Conservation (phyloP, 2,113 vertebrate species). For the Zosterops japonicus region DNA sequence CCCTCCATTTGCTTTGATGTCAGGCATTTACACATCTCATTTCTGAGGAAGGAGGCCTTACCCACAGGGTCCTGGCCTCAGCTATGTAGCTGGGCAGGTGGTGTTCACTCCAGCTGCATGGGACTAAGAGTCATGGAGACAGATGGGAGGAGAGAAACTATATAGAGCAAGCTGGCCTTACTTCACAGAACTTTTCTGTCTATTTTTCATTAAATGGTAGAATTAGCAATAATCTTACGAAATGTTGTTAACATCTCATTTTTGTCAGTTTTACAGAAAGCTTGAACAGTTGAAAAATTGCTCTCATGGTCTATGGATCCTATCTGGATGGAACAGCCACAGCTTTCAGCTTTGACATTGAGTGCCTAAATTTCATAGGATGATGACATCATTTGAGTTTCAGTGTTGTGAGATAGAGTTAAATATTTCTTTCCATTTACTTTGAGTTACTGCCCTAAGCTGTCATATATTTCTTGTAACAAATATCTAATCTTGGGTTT, state of each 20-base stretch:
- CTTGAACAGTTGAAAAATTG: background rate
- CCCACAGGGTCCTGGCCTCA: background rate
- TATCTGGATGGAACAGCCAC: background rate
- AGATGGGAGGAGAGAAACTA: background rate
- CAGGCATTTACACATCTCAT: background rate
- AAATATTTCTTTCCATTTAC: background rate
- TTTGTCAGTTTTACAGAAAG: background rate
- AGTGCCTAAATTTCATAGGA: background rate
- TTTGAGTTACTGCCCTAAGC: background rate
- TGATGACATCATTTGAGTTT: background rate
- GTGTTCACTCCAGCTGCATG: background rate
- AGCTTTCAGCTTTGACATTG: background rate
- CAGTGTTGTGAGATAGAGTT: background rate
- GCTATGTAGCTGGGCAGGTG: background rate
- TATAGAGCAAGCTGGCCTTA: background rate
- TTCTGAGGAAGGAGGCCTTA: background rate
- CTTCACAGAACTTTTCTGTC: background rate
- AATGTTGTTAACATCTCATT: background rate
- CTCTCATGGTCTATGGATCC: background rate
- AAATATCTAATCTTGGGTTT: background rate
- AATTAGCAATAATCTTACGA: background rate
- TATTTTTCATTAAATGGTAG: background rate
- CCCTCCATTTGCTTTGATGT: background rate
- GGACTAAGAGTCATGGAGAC: background rate
- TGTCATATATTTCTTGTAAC: background rate